Percentiles rank a stretch among this genome's conserved stretches.
Conservation (phyloP, 2,888 invertebrate genomes). For the Luffia ferchaultella region DNA sequence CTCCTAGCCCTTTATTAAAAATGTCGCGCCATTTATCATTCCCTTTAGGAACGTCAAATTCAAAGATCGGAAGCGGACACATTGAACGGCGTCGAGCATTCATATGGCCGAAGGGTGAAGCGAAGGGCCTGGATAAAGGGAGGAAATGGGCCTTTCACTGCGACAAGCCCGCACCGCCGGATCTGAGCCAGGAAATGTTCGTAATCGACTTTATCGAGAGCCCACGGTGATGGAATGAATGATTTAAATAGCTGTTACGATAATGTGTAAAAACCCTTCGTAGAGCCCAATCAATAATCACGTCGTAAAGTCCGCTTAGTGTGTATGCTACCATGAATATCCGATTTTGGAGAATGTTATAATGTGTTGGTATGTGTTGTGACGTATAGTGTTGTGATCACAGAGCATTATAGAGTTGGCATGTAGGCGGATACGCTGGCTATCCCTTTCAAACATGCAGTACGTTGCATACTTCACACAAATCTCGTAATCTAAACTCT, state of each 20-base stretch:
- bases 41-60: background rate
- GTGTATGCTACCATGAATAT: background rate
- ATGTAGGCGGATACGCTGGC: too few relatives aligned
- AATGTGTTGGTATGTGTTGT: background rate
- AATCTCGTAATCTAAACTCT: too few relatives aligned
- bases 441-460: too few relatives aligned
- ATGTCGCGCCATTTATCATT: background rate
- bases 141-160: background rate
- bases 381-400: too few relatives aligned
- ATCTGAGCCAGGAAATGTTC: background rate
- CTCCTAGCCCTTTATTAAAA: too few relatives aligned
- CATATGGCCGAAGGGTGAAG: background rate
- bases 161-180: background rate
- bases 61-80: background rate
- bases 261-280: too few relatives aligned
- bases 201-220: background rate
- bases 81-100: background rate
- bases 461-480: too few relatives aligned
- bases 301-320: background rate
- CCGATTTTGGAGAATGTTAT: background rate
- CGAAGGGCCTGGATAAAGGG: background rate
- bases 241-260: too few relatives aligned
- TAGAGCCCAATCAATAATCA: background rate
- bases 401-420: too few relatives aligned
- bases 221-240: too few relatives aligned